These are phyloP conservation scores for Atopsyche davidsoni DNA, from an alignment of 1,140 invertebrate genomes.

Conservation along the genomic window DNA sequence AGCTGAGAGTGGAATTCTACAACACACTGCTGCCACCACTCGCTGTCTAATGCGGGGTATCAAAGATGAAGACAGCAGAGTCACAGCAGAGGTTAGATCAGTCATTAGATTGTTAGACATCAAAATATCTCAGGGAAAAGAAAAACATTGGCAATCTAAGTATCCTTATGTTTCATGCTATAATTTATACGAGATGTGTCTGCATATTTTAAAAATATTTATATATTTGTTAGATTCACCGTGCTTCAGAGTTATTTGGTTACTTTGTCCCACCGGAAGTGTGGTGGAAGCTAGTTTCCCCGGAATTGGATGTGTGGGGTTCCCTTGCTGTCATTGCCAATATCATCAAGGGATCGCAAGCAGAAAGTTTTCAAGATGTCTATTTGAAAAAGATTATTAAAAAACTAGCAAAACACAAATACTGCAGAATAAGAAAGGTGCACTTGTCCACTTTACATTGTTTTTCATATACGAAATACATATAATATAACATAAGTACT, in stretches of 20 bases:
- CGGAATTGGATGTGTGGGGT: conserved; percentile 49
- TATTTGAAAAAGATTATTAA: conserved; percentile 45
- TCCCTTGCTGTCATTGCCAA: conserved; percentile 42
- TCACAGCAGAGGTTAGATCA: conserved; percentile 54
- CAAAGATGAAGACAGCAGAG: conserved; percentile 57
- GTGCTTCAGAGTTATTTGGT: conserved; percentile 60
- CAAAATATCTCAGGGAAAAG: background rate
- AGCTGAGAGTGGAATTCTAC: conserved; percentile 60
- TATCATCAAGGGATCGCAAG: conserved; percentile 39
- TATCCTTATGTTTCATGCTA: conserved; percentile 2
- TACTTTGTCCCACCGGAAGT: conserved; percentile 61
- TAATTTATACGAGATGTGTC: background rate
- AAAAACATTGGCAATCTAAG: background rate
- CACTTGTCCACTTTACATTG: conserved; percentile 8
- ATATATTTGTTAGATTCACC: conserved; percentile 36
- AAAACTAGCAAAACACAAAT: conserved; percentile 39
- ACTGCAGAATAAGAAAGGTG: conserved; percentile 39
- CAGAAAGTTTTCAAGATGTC: conserved; percentile 46
- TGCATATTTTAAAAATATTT: background rate
- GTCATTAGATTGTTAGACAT: background rate
- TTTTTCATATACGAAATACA: background rate
- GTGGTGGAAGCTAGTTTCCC: conserved; percentile 52
- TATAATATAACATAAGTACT: background rate
- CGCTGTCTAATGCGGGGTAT: conserved; percentile 43
- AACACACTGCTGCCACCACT: conserved; percentile 52